Conservation (phyloP, 1,140 invertebrate species). For the Neodiprion lecontei region DNA sequence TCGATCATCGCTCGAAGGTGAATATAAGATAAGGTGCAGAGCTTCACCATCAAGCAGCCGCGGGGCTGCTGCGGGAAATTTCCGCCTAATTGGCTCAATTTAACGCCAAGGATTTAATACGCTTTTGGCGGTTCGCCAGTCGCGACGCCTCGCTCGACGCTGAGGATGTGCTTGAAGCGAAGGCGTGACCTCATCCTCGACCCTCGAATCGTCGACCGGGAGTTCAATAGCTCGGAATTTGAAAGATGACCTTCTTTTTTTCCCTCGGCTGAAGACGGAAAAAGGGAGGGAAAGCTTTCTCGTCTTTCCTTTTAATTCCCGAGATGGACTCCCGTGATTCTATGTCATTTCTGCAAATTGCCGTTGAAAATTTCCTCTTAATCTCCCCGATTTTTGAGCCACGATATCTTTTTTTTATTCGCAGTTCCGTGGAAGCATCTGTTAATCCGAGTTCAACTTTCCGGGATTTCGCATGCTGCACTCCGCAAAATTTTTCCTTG, state of each 20-base stretch:
- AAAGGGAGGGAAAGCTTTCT: background rate
- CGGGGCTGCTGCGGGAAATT: background rate
- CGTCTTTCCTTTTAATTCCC: background rate
- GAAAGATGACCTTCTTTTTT: constrained; percentile 1
- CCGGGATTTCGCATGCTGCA: no score
- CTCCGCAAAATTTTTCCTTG: no score
- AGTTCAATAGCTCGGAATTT: constrained; percentile 5
- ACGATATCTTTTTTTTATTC: no score
- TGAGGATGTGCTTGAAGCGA: background rate
- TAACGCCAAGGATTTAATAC: background rate
- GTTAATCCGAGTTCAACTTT: no score
- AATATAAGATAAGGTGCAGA: no score
- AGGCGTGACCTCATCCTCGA: background rate
- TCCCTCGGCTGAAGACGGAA: background rate
- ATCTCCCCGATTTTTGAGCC: no score
- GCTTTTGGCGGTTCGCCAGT: background rate
- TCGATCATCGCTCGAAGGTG: no score
- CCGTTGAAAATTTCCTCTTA: no score
- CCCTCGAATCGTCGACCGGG: background rate
- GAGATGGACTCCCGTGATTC: no score
- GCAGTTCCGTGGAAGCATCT: no score
- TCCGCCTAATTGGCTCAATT: constrained; percentile 2
- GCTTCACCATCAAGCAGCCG: no score
- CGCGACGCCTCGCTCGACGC: background rate
- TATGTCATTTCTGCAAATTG: no score